Conservation (phyloP, 2,797 vertebrate genomes). For the Poecile montanus region DNA sequence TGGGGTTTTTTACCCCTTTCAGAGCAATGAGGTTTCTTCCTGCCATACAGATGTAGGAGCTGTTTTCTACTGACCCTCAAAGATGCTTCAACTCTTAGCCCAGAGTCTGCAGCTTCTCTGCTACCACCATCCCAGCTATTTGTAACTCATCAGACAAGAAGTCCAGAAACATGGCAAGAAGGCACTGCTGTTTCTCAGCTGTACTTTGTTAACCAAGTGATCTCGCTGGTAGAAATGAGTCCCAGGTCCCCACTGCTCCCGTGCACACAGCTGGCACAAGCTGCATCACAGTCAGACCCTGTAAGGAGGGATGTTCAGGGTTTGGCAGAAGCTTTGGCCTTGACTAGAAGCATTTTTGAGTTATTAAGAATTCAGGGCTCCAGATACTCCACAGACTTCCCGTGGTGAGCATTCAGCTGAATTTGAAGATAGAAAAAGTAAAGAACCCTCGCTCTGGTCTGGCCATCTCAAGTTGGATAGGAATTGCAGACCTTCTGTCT, state of each 20-base stretch:
- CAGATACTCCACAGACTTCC: background rate
- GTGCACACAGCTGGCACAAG: background rate
- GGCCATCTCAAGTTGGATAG: background rate
- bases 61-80: background rate
- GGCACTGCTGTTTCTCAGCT: background rate
- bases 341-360: background rate
- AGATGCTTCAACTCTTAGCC: background rate
- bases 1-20: background rate
- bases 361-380: background rate
- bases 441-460: background rate
- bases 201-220: accelerated
- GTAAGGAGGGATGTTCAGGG: accelerated
- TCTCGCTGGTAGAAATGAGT: background rate
- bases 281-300: background rate
- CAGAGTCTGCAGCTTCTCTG: background rate
- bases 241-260: too few species aligned
- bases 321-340: background rate
- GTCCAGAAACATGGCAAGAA: background rate
- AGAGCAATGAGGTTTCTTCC: background rate
- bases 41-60: background rate
- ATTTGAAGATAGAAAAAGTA: accelerated
- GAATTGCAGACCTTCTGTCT: background rate
- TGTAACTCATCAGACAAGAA: background rate
- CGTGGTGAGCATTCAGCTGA: background rate
- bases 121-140: too few species aligned